A percentile compares a stretch with the other conserved stretches of the same genome.
Conservation (phyloP, 2,888 invertebrate genomes). For the Idaea aversata region DNA sequence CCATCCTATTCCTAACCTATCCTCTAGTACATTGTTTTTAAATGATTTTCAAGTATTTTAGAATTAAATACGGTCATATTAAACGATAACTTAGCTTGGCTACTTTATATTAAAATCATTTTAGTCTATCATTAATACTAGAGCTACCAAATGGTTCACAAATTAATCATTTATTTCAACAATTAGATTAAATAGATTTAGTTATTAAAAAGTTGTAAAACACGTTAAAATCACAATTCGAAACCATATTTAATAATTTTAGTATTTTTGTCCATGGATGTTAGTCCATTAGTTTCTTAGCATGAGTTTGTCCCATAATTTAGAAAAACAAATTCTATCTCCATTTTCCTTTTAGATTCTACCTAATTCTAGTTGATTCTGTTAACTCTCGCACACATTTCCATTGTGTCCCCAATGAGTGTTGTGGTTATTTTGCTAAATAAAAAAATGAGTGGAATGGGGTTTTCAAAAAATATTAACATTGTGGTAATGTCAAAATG, state of each 20-base stretch:
- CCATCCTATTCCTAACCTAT: slow-evolving; percentile 17
- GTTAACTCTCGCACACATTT: neutral
- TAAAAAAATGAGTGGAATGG: neutral
- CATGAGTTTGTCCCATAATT: neutral
- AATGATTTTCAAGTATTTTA: neutral
- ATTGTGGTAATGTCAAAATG: too few species aligned
- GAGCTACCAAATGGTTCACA: neutral
- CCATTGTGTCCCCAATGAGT: neutral
- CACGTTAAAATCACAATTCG: too few species aligned
- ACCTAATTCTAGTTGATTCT: neutral
- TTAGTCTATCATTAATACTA: too few species aligned
- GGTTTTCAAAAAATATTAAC: too few species aligned
- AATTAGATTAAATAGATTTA: too few species aligned
- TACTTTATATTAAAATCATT: too few species aligned
- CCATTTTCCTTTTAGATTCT: neutral
- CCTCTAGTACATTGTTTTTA: slow-evolving; percentile 24
- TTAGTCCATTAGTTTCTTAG: neutral
- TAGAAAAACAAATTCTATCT: neutral
- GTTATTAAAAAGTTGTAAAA: neutral
- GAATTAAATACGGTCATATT: neutral
- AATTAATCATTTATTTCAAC: too few species aligned
- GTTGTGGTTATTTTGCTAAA: neutral
- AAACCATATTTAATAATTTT: too few species aligned
- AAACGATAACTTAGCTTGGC: too few species aligned
- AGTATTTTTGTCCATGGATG: too few species aligned